These are phyloP conservation scores for Felis catus DNA, from an alignment of 2,113 vertebrate genomes.

Conservation along the genomic window DNA sequence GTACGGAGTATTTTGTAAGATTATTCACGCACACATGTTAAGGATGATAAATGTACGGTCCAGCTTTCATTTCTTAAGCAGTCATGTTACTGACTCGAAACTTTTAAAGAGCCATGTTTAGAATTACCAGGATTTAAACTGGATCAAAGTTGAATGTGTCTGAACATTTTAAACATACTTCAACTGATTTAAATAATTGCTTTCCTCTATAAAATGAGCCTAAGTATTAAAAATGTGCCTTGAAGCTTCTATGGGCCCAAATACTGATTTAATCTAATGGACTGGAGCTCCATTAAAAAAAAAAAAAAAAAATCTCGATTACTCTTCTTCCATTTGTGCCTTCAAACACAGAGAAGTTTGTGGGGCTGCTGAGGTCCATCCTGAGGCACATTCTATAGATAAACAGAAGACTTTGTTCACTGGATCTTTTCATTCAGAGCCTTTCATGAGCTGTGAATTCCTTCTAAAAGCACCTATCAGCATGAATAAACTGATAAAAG, in stretches of 20 bases:
- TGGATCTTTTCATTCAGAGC: slow-evolving; percentile 72
- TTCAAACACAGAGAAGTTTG: slow-evolving; percentile 42
- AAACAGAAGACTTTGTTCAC: slow-evolving; percentile 76
- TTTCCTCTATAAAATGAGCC: slow-evolving; percentile 27
- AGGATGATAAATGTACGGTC: not conserved
- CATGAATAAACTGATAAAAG: slow-evolving; percentile 84
- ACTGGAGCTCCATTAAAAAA: not conserved
- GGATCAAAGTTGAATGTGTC: not conserved
- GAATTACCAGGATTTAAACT: slow-evolving; percentile 6
- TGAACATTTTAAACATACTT: slow-evolving; percentile 18
- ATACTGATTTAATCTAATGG: slow-evolving; percentile 42
- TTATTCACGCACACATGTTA: not conserved
- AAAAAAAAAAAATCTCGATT: not conserved
- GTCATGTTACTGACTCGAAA: not conserved
- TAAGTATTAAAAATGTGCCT: not conserved
- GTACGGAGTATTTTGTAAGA: not conserved
- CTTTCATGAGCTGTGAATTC: slow-evolving; percentile 79
- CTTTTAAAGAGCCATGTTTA: not conserved
- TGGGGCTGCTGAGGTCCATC: not conserved
- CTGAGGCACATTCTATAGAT: slow-evolving; percentile 60
- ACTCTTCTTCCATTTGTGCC: not conserved
- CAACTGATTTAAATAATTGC: not conserved
- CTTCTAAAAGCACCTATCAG: slow-evolving; percentile 81
- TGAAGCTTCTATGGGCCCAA: not conserved
- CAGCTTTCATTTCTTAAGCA: not conserved